These are phyloP conservation scores for Drosophila niveifrons DNA, from an alignment of 2,888 invertebrate species.

Conservation along the genomic window DNA sequence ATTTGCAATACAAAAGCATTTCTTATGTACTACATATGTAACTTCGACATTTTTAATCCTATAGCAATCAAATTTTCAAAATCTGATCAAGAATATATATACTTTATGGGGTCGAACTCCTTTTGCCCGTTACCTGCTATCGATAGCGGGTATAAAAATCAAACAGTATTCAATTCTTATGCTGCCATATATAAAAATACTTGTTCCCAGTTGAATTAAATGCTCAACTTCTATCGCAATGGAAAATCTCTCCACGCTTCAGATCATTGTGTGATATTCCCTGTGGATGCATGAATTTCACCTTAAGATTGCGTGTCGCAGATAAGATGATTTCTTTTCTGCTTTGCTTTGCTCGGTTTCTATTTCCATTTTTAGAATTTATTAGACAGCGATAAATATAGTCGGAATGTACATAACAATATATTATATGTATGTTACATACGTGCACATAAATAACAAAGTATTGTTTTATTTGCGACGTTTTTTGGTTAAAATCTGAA, in stretches of 20 bases:
- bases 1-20: no score
- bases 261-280: neutral
- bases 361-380: conserved; percentile 12
- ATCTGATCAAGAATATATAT: no score
- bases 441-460: conserved; percentile 25
- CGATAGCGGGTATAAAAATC: no score
- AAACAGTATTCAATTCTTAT: no score
- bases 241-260: neutral
- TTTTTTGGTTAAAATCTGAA: conserved; percentile 1
- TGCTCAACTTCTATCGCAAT: neutral
- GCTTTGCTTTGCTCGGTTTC: conserved; percentile 3
- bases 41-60: no score
- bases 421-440: neutral
- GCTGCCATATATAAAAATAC: no score
- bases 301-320: conserved; percentile 11
- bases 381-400: conserved; percentile 8
- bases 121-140: no score
- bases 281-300: conserved; percentile 10
- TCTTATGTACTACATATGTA: no score
- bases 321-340: neutral
- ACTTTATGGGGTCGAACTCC: no score
- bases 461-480: conserved; percentile 12
- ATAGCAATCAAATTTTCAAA: no score
- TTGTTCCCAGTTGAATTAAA: no score
- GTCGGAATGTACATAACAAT: neutral